phyloP scores from a whole-genome alignment of 2,888 invertebrate genomes.

The Plusia festucae region DNA sequence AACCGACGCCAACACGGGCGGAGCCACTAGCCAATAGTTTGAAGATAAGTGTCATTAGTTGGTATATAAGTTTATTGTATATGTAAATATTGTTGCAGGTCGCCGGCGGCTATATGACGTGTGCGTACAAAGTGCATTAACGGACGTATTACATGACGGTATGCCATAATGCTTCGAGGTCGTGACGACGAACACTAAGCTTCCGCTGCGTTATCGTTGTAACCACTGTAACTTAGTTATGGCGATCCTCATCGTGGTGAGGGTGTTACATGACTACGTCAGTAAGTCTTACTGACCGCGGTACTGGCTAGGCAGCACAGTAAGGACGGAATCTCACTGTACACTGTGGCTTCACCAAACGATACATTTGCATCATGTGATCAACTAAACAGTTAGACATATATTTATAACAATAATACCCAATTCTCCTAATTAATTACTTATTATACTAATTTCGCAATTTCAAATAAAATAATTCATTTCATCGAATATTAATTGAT shows the following conservation, averaged over 20 bases:
- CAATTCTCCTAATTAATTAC: constrained; percentile 34
- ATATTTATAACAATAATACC: constrained; percentile 43
- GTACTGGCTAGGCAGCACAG: constrained; percentile 35
- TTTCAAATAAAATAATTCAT: constrained; percentile 43
- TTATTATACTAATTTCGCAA: constrained; percentile 44
- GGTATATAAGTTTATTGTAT: constrained; percentile 4
- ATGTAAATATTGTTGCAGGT: constrained; percentile 48
- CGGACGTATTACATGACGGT: constrained; percentile 39
- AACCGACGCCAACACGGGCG: no score
- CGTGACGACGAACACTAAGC: constrained; percentile 35
- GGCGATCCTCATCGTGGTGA: constrained; percentile 63
- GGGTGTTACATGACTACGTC: constrained; percentile 58
- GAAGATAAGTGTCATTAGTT: no score
- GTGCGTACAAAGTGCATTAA: constrained; percentile 54
- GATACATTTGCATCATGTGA: constrained; percentile 45
- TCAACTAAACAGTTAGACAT: constrained; percentile 37
- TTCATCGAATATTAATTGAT: constrained; percentile 49
- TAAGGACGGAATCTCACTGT: constrained; percentile 42
- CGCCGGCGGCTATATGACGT: constrained; percentile 51
- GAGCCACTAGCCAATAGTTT: no score
- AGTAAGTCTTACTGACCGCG: constrained; percentile 12
- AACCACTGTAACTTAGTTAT: constrained; percentile 47
- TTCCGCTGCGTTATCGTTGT: constrained; percentile 39
- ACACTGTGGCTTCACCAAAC: constrained; percentile 38
- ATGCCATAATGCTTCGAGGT: constrained; percentile 27